Base-by-base conservation (phyloP, 2,888 invertebrate species). In the Scaptomyza flava region DNA sequence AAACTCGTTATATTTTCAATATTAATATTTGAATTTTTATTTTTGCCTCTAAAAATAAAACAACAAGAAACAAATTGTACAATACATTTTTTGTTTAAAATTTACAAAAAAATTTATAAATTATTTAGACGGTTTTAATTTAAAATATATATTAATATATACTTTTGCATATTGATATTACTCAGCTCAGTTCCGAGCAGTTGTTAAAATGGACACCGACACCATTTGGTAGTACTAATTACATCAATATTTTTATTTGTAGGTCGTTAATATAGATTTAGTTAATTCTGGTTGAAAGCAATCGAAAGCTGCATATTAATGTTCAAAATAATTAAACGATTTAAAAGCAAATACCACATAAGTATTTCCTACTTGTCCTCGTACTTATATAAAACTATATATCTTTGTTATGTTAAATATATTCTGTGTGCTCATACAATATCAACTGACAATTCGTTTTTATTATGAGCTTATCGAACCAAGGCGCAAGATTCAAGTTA, bases 301-400 rank as follows among this genome's bases (percentile, higher is more conserved):
- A 48, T 12, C 38, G 27, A 50, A 20, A 53, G 62, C 59, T 59
- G 65, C 20, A 56, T 20, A 17, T 52, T 38, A 27, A 47, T 34
- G 36, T 50, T 60, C 69, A 69, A 74, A 67, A 43, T 56, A 72
- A 42, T 64, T 75, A 65, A 83, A 71, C 54, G 47, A 42, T 61
- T 86, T 71, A 74, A 80, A 86, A 87, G 87, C 87, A 77, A 77
- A 61, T 81, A 74, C 84, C 78, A 74, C 68, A 74, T 59, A 66
- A 58, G 57, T 68, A 56, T 33, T 70, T 7, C 46, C 58, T 59
- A 51, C 36, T 56, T 47, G 34, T 51, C 57, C 38, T 54, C 57
- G 34, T 51, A 48, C 31, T 36, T 52, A 59, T 75, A 75, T 68
- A 60, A 68, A 75, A 74, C 60, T 74, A 72, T 57, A 67, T 60